These are phyloP conservation scores for Escarpia spicata DNA, from an alignment of 2,888 invertebrate species.

Conservation along the genomic window DNA sequence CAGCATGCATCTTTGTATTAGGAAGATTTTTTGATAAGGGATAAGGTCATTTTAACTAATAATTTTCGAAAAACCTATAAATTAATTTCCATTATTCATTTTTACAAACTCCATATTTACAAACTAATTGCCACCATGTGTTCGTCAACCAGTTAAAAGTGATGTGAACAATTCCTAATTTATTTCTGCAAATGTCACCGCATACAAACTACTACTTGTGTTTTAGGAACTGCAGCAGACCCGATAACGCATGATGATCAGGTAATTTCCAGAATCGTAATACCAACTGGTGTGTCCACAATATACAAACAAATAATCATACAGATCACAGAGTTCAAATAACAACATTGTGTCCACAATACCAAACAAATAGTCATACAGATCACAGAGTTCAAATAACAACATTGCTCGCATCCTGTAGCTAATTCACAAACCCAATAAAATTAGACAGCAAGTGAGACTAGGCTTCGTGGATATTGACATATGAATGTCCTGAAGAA, in stretches of 20 bases:
- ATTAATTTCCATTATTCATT: neutral
- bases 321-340: neutral
- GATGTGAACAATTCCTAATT: neutral
- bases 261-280: neutral
- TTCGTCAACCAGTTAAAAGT: neutral
- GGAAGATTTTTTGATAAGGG: no score
- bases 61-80: neutral
- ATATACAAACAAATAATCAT: neutral
- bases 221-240: neutral
- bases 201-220: neutral
- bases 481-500: neutral
- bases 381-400: neutral
- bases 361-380: neutral
- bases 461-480: no score
- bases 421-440: no score
- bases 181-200: neutral
- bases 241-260: neutral
- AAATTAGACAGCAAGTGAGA: no score
- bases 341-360: no score
- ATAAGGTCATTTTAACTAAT: neutral
- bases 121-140: neutral
- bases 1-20: no score
- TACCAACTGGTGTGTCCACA: no score
- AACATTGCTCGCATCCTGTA: no score
- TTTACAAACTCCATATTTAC: neutral